These are phyloP conservation scores for Ceramica pisi DNA, from an alignment of 2,888 invertebrate species.

Conservation along the genomic window DNA sequence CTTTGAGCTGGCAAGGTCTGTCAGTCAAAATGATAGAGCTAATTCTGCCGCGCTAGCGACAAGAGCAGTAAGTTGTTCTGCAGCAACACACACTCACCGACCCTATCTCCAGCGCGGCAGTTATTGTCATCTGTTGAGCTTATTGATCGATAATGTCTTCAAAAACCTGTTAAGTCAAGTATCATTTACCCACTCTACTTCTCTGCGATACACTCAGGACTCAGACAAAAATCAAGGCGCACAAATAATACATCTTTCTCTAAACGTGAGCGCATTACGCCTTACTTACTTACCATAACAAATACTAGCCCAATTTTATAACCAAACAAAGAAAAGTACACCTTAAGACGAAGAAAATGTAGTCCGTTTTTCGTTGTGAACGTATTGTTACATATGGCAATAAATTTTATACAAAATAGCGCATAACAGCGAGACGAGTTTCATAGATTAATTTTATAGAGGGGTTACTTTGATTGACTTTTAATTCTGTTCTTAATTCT, in stretches of 20 bases:
- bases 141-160: constrained; percentile 5
- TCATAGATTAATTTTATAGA: constrained; percentile 61
- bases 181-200: constrained; percentile 16
- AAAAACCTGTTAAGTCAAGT: constrained; percentile 15
- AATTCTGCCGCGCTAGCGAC: too few species aligned
- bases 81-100: too few species aligned
- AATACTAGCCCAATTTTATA: constrained; percentile 66
- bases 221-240: constrained; percentile 61
- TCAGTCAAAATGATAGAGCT: too few species aligned
- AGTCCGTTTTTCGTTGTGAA: constrained; percentile 42
- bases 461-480: background rate
- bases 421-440: constrained; percentile 67
- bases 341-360: constrained; percentile 24
- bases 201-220: constrained; percentile 7
- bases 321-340: constrained; percentile 25
- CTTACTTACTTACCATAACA: constrained; percentile 69
- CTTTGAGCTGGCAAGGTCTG: too few species aligned
- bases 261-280: constrained; percentile 72
- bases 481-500: background rate
- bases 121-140: too few species aligned
- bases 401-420: constrained; percentile 78
- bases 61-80: too few species aligned
- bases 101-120: too few species aligned
- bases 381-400: constrained; percentile 69
- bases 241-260: constrained; percentile 68